Base-by-base conservation (phyloP, 2,113 vertebrate genomes). In the Anseranas semipalmata region DNA sequence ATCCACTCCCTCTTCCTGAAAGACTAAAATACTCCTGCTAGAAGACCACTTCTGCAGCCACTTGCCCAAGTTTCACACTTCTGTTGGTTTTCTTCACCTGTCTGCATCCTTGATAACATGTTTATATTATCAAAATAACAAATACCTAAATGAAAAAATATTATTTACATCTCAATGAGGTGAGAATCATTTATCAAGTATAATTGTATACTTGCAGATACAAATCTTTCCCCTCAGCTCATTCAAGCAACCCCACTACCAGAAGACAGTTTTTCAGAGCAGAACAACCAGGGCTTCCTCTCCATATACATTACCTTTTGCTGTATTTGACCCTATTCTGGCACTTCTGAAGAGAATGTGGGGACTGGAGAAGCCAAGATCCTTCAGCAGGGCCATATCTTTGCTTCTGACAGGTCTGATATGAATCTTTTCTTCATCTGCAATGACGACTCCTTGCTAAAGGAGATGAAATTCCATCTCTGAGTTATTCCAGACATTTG, bases 281-380 rank as follows among this genome's bases (percentile, higher is more conserved):
- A 84, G 73, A 79, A 79, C 27, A 30, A 60, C 39, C 28, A 52
- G 33, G 15, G 45, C n/a, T 77, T 52, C 33, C 56, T 45, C 32
- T 24, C 85, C 39, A 13, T 0, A 2, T 7, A 59, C 12, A 0
- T 89, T 96, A 97, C 97, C 97, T 96, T 21, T 81, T 68, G 19
- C 35, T 28, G 12, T 9, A 21, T 53, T 16, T 33, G 37, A 35
- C 50, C 9, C 37, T 50, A 27, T 2, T 9, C 39, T 3, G 1
- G 63, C 37, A 16, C 30, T 84, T 66, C 48, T 96, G 88, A 96
- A 97, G 71, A 97, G 20, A 74, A 97, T 62, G 79, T 98, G 97
- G 21, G 96, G 95, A 45, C 50, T 97, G 33, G 82, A 82, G 12
- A 79, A 66, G 33, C 59, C 30, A 0, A 92, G 41, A 15, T 75